Evolutionary conservation across 2,797 vertebrate species (phyloP).

Genomic region (Thaleichthys pacificus): DNA sequence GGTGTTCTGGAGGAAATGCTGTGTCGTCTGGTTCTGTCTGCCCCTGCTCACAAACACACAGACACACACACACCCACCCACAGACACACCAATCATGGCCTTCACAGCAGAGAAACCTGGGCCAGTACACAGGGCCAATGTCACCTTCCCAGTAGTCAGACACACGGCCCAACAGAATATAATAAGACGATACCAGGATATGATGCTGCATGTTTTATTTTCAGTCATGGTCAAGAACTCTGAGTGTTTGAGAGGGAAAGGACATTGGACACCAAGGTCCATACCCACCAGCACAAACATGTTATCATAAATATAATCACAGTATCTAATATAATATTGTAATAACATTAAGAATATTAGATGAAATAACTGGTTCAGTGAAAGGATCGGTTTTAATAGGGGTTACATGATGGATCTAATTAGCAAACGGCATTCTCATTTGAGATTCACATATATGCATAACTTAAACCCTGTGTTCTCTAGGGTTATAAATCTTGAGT

Average conservation of each 20-base stretch:
- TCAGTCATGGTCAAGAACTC: not conserved
- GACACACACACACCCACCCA: slow-evolving; percentile 26
- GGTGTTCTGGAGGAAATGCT: slow-evolving; percentile 26
- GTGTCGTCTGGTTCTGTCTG: not conserved
- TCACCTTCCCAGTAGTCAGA: not conserved
- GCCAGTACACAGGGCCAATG: not conserved
- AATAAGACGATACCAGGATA: not conserved
- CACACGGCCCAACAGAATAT: not conserved
- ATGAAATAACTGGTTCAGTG: not conserved
- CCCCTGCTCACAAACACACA: slow-evolving; percentile 7
- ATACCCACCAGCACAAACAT: not conserved
- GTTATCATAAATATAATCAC: not conserved
- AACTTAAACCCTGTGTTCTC: not conserved
- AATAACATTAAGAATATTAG: not conserved
- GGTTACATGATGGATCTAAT: not conserved
- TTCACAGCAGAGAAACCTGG: slow-evolving; percentile 3
- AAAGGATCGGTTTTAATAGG: not conserved
- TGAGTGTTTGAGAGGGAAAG: not conserved
- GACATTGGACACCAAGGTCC: not conserved
- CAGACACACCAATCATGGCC: slow-evolving; percentile 21
- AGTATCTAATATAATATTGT: not conserved
- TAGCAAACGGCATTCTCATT: not conserved
- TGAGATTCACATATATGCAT: not conserved
- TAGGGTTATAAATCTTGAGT: not conserved
- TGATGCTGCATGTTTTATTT: not conserved